Percentiles rank a stretch among this genome's conserved stretches.
Conservation (phyloP, 2,888 invertebrate species). For the Caenorhabditis macrosperma region DNA sequence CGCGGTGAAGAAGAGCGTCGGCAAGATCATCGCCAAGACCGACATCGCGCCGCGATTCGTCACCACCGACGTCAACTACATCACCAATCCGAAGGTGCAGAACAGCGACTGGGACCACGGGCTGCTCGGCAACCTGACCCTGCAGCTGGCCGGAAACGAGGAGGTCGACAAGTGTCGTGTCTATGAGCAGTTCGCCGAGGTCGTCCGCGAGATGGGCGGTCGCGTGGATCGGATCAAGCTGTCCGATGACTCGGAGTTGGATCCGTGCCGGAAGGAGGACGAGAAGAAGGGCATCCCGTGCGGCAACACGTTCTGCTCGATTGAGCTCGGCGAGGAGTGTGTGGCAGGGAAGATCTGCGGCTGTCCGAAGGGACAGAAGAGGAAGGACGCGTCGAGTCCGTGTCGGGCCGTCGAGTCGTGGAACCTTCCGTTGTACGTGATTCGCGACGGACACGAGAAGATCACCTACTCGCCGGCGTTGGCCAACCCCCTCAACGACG, state of each 20-base stretch:
- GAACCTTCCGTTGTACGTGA: constrained; percentile 74
- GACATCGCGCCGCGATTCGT: constrained; percentile 69
- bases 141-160: constrained; percentile 64
- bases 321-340: constrained; percentile 78
- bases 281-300: constrained; percentile 69
- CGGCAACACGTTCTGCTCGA: constrained; percentile 70
- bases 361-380: constrained; percentile 75
- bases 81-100: constrained; percentile 76
- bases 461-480: constrained; percentile 67
- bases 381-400: constrained; percentile 63
- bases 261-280: constrained; percentile 66
- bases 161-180: constrained; percentile 69
- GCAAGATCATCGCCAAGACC: constrained; percentile 70
- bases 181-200: constrained; percentile 66
- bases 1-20: constrained; percentile 67
- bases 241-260: constrained; percentile 68
- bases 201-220: constrained; percentile 61
- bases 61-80: constrained; percentile 72
- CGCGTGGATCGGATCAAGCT: constrained; percentile 67
- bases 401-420: constrained; percentile 74
- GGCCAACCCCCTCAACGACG: constrained; percentile 64
- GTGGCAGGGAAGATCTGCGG: constrained; percentile 75
- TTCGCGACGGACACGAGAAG: constrained; percentile 66
- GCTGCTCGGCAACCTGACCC: constrained; percentile 72
- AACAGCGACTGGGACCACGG: constrained; percentile 75